phyloP scores from a whole-genome alignment of 2,888 invertebrate genomes.

The Agrenia bidenticulata region DNA sequence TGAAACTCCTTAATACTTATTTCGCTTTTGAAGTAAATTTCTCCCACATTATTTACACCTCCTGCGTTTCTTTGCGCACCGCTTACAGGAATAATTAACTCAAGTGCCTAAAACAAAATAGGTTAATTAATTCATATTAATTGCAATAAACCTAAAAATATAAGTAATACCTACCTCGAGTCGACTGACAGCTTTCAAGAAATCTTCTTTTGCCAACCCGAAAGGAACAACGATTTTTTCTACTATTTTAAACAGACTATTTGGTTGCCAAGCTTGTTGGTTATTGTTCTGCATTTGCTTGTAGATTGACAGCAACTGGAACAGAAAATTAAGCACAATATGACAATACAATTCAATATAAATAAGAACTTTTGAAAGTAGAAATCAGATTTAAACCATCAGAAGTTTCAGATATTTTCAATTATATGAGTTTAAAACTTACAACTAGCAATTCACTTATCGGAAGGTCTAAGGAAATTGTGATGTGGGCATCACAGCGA shows the following conservation, averaged over 20 bases:
- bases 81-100: slow-evolving; percentile 25
- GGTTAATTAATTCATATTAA: neutral
- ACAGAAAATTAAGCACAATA: too few relatives aligned
- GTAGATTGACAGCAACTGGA: slow-evolving; percentile 32
- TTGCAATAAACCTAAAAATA: neutral
- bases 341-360: too few relatives aligned
- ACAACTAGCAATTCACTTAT: slow-evolving; percentile 35
- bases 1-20: slow-evolving; percentile 31
- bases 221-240: slow-evolving; percentile 27
- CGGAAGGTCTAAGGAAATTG: slow-evolving; percentile 33
- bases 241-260: slow-evolving; percentile 31
- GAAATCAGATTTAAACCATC: neutral
- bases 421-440: slow-evolving; percentile 15
- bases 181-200: slow-evolving; percentile 26
- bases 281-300: slow-evolving; percentile 40
- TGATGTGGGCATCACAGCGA: slow-evolving; percentile 20
- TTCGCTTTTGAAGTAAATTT: slow-evolving; percentile 41
- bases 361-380: neutral
- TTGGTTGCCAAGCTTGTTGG: slow-evolving; percentile 42
- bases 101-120: slow-evolving; percentile 22
- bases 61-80: slow-evolving; percentile 21
- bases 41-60: slow-evolving; percentile 23
- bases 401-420: slow-evolving; percentile 2
- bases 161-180: slow-evolving; percentile 27
- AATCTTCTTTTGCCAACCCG: slow-evolving; percentile 34